Evolutionary conservation across 2,888 invertebrate genomes (phyloP).

Genomic region (Metalampra italica): DNA sequence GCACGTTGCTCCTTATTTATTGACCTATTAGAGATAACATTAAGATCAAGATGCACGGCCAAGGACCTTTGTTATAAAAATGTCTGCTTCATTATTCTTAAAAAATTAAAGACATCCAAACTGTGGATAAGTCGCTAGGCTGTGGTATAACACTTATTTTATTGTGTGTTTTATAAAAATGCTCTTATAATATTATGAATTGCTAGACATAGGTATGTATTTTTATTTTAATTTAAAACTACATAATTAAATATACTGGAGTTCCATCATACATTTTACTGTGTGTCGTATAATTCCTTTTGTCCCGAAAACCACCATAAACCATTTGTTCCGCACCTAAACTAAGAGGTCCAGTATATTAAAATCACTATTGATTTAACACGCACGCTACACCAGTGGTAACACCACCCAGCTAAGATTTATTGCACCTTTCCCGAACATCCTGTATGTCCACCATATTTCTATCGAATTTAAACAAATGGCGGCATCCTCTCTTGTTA

Average conservation of each 20-base stretch:
- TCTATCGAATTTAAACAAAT: slow-evolving; percentile 37
- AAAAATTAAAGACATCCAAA: slow-evolving; percentile 60
- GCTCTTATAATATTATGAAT: too few relatives aligned
- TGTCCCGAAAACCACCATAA: too few relatives aligned
- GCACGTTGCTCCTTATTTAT: slow-evolving; percentile 76
- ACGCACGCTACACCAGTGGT: not conserved
- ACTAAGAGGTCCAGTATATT: not conserved
- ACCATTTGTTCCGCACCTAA: not conserved
- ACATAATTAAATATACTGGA: too few relatives aligned
- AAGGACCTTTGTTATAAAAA: slow-evolving; percentile 79
- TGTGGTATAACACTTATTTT: not conserved
- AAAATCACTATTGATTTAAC: not conserved
- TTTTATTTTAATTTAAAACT: too few relatives aligned
- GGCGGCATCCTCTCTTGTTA: slow-evolving; percentile 64
- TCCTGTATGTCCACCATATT: slow-evolving; percentile 37
- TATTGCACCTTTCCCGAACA: too few relatives aligned
- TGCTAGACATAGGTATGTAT: too few relatives aligned
- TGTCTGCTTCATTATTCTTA: slow-evolving; percentile 76
- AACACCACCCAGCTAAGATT: not conserved
- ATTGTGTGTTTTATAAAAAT: not conserved
- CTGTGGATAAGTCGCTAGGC: slow-evolving; percentile 37
- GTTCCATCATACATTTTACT: too few relatives aligned
- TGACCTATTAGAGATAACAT: slow-evolving; percentile 79
- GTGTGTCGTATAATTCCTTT: too few relatives aligned
- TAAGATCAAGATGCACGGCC: slow-evolving; percentile 78